Evolutionary conservation across 1,140 invertebrate species (phyloP).

Genomic region (Steinernema feltiae): DNA sequence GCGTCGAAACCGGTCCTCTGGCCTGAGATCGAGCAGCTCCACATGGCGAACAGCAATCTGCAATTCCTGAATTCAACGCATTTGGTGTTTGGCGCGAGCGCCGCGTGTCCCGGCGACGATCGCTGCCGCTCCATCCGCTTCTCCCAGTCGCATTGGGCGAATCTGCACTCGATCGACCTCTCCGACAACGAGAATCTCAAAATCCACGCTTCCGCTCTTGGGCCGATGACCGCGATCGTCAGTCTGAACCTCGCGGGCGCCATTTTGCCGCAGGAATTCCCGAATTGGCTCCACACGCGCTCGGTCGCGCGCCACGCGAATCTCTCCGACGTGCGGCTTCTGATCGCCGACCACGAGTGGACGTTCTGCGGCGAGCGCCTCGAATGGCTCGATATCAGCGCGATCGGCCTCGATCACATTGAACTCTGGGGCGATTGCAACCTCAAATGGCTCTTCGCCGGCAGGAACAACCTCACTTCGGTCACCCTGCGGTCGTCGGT

Average conservation of each 20-base stretch:
- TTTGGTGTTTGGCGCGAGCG: constrained; percentile 5
- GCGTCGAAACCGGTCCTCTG: constrained; percentile 22
- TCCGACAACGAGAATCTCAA: constrained; percentile 25
- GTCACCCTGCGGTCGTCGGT: background rate
- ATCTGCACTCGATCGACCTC: constrained; percentile 22
- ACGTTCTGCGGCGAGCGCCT: constrained; percentile 21
- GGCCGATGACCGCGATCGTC: constrained; percentile 9
- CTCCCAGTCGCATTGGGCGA: constrained; percentile 3
- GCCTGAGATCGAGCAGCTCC: constrained; percentile 25
- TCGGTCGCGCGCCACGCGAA: constrained; percentile 4
- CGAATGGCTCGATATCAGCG: constrained; percentile 29
- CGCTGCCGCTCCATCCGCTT: constrained; percentile 15
- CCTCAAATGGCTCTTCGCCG: background rate
- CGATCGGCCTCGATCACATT: constrained; percentile 18
- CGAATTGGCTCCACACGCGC: background rate
- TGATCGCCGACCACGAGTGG: constrained; percentile 24
- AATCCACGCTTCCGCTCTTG: constrained; percentile 23
- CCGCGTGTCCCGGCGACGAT: constrained; percentile 20
- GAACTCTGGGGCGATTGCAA: constrained; percentile 22
- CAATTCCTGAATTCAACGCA: constrained; percentile 19
- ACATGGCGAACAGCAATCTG: constrained; percentile 26
- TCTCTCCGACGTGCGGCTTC: constrained; percentile 26
- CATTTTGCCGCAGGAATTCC: background rate
- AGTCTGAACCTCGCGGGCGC: background rate
- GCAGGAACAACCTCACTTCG: constrained; percentile 3